Conservation (phyloP, 2,113 vertebrate species). For the Arenaria interpres region DNA sequence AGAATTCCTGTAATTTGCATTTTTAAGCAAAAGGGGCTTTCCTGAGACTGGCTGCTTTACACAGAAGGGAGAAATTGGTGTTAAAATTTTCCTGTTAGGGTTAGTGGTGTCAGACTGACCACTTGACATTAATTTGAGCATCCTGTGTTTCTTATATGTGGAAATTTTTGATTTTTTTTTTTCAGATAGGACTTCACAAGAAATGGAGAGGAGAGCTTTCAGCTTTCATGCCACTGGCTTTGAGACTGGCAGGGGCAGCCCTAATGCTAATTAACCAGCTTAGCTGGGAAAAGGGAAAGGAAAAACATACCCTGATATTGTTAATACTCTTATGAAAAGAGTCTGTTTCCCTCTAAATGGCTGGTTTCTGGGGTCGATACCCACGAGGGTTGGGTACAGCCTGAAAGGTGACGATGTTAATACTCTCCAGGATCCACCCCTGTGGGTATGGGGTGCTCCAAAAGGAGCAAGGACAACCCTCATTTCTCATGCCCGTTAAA, state of each 20-base stretch:
- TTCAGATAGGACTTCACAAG: not conserved
- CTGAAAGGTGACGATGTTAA: rapidly evolving
- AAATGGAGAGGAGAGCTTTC: not conserved
- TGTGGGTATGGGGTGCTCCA: rapidly evolving
- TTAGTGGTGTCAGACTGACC: not conserved
- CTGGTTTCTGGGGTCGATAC: not conserved
- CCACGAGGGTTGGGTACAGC: rapidly evolving
- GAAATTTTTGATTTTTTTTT: not conserved
- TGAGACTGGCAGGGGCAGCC: not conserved
- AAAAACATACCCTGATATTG: not conserved
- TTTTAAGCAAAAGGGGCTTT: not conserved
- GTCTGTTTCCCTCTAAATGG: no score
- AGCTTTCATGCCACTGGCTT: not conserved
- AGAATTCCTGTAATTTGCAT: not conserved
- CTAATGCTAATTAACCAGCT: not conserved
- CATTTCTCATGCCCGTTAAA: not conserved
- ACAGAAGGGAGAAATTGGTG: not conserved
- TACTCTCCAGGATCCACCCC: rapidly evolving
- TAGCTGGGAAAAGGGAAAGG: not conserved
- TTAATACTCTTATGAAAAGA: not conserved
- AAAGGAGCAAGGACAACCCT: not conserved
- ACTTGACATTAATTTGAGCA: rapidly evolving
- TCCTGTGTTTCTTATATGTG: not conserved
- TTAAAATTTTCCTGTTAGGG: not conserved
- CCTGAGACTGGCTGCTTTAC: not conserved